Evolutionary conservation across 1,140 invertebrate species (phyloP).

Genomic region (Nasonia vitripennis): DNA sequence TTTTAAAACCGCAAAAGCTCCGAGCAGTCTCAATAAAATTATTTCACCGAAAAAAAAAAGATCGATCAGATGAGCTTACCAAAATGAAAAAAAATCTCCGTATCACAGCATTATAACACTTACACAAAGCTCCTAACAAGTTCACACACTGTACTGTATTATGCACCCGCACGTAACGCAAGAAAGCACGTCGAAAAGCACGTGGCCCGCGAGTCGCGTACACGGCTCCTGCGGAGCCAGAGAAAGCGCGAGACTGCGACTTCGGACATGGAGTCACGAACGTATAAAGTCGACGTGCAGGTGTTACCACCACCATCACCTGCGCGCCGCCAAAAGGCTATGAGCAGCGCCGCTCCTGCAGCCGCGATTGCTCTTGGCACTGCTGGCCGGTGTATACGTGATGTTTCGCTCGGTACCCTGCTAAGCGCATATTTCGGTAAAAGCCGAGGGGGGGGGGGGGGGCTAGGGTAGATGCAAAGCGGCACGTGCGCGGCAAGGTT

Average conservation of each 20-base stretch:
- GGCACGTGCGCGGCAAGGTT: not conserved
- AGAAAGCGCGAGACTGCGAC: conserved; percentile 74
- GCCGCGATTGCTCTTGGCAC: not conserved
- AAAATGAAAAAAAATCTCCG: no score
- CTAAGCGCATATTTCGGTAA: not conserved
- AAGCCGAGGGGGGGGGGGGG: no score
- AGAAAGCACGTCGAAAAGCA: conserved; percentile 7
- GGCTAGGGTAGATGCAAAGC: not conserved
- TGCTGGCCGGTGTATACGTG: not conserved
- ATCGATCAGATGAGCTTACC: no score
- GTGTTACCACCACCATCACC: conserved; percentile 41
- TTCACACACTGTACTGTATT: not conserved
- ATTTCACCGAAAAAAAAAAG: no score
- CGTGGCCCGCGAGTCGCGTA: conserved; percentile 53
- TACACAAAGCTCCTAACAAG: not conserved
- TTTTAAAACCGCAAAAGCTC: not conserved
- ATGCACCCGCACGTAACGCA: not conserved
- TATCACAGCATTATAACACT: not conserved
- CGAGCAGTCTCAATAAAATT: no score
- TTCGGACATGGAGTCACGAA: conserved; percentile 64
- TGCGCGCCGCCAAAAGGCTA: not conserved
- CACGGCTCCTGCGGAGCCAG: conserved; percentile 61
- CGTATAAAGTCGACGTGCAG: conserved; percentile 67
- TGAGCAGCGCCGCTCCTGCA: not conserved
- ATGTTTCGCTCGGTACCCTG: not conserved